phyloP scores from a whole-genome alignment of 2,113 vertebrate genomes.

The Bos taurus region DNA sequence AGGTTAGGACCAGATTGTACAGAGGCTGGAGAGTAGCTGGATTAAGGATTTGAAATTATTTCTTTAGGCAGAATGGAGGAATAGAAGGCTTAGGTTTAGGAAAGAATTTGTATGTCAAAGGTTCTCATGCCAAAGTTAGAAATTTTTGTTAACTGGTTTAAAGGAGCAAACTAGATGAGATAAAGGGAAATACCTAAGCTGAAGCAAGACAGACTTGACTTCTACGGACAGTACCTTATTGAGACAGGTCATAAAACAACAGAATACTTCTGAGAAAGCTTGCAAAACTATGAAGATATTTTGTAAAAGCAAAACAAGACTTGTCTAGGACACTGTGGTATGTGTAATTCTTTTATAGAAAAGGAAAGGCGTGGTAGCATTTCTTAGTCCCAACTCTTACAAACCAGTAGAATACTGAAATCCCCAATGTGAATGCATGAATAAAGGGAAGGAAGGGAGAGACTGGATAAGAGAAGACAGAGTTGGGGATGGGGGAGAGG shows the following conservation, averaged over 20 bases:
- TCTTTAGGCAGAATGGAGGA: slow-evolving; percentile 1
- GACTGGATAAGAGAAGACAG: not conserved
- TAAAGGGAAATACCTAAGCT: not conserved
- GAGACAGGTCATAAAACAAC: not conserved
- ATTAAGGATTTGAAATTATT: slow-evolving; percentile 1
- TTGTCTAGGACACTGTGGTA: not conserved
- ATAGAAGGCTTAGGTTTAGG: not conserved
- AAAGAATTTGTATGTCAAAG: not conserved
- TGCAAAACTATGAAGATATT: not conserved
- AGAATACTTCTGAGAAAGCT: not conserved
- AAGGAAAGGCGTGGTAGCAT: not conserved
- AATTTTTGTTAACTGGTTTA: slow-evolving; percentile 11
- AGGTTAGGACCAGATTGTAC: not conserved
- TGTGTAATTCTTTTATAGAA: not conserved
- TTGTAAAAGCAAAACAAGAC: not conserved
- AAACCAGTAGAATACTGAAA: not conserved
- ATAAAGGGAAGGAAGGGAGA: not conserved
- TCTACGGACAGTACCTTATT: not conserved
- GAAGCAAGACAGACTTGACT: not conserved
- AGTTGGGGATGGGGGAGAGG: not conserved
- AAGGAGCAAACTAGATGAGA: not conserved
- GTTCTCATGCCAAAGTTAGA: not conserved
- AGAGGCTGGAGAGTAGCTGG: not conserved
- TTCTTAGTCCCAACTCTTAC: not conserved
- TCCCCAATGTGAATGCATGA: not conserved